Conservation (phyloP, 2,113 vertebrate genomes). For the Aviceda subcristata region DNA sequence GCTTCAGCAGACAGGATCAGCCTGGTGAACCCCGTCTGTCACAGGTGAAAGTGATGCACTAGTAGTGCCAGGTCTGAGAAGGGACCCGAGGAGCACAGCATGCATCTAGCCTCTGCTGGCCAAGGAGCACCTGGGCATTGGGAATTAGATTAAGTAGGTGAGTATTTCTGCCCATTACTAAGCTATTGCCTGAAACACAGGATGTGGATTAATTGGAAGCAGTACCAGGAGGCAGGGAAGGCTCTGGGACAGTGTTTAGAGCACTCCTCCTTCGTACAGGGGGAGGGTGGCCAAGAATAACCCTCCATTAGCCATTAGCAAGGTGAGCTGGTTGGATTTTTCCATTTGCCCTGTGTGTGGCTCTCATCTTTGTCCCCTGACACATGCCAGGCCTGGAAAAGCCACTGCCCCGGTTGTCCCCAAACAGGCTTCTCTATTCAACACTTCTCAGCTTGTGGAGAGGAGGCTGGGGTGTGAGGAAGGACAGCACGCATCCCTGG, state of each 20-base stretch:
- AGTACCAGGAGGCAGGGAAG: background rate
- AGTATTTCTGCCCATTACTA: background rate
- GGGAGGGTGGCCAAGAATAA: conserved; percentile 1
- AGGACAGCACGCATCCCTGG: background rate
- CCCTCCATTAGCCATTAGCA: background rate
- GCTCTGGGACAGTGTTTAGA: conserved; percentile 1
- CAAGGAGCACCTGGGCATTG: background rate
- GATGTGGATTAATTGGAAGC: background rate
- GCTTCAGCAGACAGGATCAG: background rate
- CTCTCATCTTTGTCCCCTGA: background rate
- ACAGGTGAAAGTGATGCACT: background rate
- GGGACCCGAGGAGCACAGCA: rapidly evolving
- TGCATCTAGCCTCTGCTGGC: background rate
- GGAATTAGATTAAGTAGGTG: background rate
- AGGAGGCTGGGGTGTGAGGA: background rate
- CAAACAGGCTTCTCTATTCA: background rate
- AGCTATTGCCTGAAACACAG: background rate
- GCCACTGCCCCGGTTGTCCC: background rate
- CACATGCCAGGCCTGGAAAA: background rate
- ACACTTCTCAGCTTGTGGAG: background rate
- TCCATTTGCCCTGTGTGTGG: conserved; percentile 24
- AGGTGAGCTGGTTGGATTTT: conserved; percentile 40
- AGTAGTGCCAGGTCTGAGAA: background rate
- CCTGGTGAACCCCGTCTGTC: background rate
- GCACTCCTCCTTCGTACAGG: background rate